Conservation (phyloP, 2,797 vertebrate genomes). For the Melanotaenia maccullochi region DNA sequence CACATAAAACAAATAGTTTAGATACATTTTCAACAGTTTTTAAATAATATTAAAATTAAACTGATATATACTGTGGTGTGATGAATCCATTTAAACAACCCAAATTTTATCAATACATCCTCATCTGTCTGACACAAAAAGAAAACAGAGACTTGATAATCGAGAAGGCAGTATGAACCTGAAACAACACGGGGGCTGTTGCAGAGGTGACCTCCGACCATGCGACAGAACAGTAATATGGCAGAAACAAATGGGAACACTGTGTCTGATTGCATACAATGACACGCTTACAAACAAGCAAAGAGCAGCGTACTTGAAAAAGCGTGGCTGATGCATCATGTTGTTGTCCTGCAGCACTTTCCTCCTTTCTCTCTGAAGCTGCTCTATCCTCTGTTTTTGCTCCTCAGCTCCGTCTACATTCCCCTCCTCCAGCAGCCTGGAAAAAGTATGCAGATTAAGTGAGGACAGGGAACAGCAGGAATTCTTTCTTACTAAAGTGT, state of each 20-base stretch:
- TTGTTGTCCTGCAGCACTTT: slow-evolving; percentile 90
- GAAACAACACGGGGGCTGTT: background rate
- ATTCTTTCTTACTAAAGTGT: background rate
- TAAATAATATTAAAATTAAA: background rate
- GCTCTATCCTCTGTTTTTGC: slow-evolving; percentile 95
- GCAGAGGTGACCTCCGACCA: background rate
- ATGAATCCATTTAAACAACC: background rate
- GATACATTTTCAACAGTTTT: background rate
- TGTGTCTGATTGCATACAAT: background rate
- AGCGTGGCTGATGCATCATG: slow-evolving; percentile 88
- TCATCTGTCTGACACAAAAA: no score
- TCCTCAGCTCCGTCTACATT: slow-evolving; percentile 90
- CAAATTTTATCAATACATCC: background rate
- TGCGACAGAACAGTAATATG: background rate
- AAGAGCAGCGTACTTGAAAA: slow-evolving; percentile 88
- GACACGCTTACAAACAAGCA: background rate
- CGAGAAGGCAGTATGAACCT: no score
- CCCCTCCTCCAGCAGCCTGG: slow-evolving; percentile 94
- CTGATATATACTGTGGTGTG: background rate
- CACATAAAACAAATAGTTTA: slow-evolving; percentile 25
- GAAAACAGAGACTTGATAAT: no score
- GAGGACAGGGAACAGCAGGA: background rate
- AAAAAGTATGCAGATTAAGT: background rate
- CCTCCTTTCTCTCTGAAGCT: slow-evolving; percentile 92
- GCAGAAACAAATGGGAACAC: slow-evolving; percentile 1